Evolutionary conservation across 2,113 vertebrate species (phyloP), one percentile per base, ranked within the genome.

Genomic region (Pseudopodoces humilis): DNA sequence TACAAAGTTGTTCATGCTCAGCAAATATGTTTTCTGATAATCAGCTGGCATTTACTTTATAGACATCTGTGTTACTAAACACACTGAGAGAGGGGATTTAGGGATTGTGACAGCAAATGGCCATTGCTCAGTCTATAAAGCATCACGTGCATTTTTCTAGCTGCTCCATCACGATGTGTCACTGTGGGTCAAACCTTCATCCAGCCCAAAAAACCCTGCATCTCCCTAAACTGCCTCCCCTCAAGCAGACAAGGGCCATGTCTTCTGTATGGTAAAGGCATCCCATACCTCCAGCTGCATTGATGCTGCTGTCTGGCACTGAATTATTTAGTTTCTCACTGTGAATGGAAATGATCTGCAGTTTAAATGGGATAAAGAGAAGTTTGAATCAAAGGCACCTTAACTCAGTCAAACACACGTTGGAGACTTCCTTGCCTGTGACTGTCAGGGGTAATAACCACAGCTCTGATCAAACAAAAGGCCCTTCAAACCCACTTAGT

Each of bases 1-100:
- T 92, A 89, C 70, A 64, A 91, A 94, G 70, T 94, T 92, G 46
- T 86, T 87, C 89, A 28, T 76, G 56, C 68, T 94, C 78, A 55
- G 93, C 62, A 96, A 96, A 95, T 91, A 93, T 25, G 64, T 96
- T 97, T 96, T 92, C 92, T 94, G 82, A 94, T 97, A 97, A 97
- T 97, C 96, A 97, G 94, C 58, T 97, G 93, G 88, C 90, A 95
- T 97, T 97, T 97, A 83, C 93, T 96, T 96, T 94, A 86, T 76
- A 95, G 95, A 92, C 94, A 91, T 95, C 93, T 91, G 88, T 94
- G 85, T 93, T 97, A 96, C 88, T 95, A 96, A 97, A 96, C 77
- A 90, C 62, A 90, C 3, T 77, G 86, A 75, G 94, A 88, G 70
- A 39, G 37, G 46, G 70, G 90, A 97, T 97, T 96, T 96, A 91